Evolutionary conservation across 2,888 invertebrate genomes (phyloP), one percentile per base, ranked within the genome.

Genomic region (Drosophila colorata): DNA sequence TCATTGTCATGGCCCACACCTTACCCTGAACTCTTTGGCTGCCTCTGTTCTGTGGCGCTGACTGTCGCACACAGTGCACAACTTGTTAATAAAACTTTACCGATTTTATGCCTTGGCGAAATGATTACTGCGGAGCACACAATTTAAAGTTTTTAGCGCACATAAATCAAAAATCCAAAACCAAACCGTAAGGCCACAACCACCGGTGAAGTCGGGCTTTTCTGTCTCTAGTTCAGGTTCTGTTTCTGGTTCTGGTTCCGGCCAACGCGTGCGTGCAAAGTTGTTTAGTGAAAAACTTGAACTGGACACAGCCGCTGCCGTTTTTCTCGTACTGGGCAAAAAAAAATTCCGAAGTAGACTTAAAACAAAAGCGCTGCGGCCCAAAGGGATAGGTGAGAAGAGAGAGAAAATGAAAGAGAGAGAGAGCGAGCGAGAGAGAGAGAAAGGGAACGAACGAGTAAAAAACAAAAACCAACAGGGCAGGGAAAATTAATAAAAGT

Each of bases 71-170:
- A 64, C 53, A 66, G 38, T 53, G 55, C 75, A 60, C 66, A 82
- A 83, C 80, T 83, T 86, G 83, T 84, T 84, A 83, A 87, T 88
- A 88, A 84, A 88, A 84, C 72, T 87, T 84, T 87, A 74, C 83
- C 78, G 70, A 83, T 80, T 83, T 74, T 64, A 53, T 71, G 64
- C 61, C 51, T 67, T 60, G 60, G 53, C 56, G 53, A 72, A 78
- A 69, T 75, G 63, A 74, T 76, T 70, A 67, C 69, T 64, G 44
- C 60, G 38, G 35, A 57, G 53, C 65, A 75, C 83, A 86, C 87
- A 88, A 68, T 80, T 84, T 83, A 80, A 87, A 87, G 80, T 88
- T 83, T 76, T 72, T 43, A 44, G 68, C 66, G 53, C 71, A 80
- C 81, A 85, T 85, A 88, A 88, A 84, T 84, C 84, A 84, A 70